phyloP scores from a whole-genome alignment of 2,797 vertebrate genomes.

The Bovichtus variegatus region DNA sequence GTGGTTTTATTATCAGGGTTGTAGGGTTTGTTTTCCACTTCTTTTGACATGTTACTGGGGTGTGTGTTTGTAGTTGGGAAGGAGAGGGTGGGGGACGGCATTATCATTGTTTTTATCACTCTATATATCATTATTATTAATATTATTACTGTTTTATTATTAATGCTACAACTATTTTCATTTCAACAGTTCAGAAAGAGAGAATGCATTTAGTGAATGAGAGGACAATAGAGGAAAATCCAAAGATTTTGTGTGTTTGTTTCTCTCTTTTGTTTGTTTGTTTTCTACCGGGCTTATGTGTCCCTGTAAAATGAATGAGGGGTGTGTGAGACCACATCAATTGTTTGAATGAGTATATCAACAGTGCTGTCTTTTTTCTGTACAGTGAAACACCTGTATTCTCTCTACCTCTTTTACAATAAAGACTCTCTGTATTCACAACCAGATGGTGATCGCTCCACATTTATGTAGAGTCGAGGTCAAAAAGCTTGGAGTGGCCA shows the following conservation, averaged over 20 bases:
- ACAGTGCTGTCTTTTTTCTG: slow-evolving; percentile 89
- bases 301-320: slow-evolving; percentile 74
- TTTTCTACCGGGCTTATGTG: slow-evolving; percentile 79
- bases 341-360: slow-evolving; percentile 84
- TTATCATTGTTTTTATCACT: slow-evolving; percentile 82
- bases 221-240: slow-evolving; percentile 88
- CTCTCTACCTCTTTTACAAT: slow-evolving; percentile 93
- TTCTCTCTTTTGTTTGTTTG: slow-evolving; percentile 72
- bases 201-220: slow-evolving; percentile 80
- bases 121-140: slow-evolving; percentile 77
- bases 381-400: slow-evolving; percentile 91
- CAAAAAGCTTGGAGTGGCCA: background rate
- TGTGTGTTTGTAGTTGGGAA: slow-evolving; percentile 64
- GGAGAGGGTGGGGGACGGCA: slow-evolving; percentile 39
- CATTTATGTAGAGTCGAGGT: background rate
- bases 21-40: slow-evolving; percentile 75
- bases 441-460: slow-evolving; percentile 12
- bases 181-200: slow-evolving; percentile 79
- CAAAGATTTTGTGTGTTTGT: slow-evolving; percentile 88
- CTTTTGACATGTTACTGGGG: slow-evolving; percentile 82
- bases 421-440: slow-evolving; percentile 89
- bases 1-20: slow-evolving; percentile 72
- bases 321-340: slow-evolving; percentile 76
- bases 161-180: slow-evolving; percentile 76
- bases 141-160: slow-evolving; percentile 82